Evolutionary conservation across 2,797 vertebrate genomes (phyloP), one percentile per base, ranked within the genome.

Genomic region (Apogon hyalosoma): DNA sequence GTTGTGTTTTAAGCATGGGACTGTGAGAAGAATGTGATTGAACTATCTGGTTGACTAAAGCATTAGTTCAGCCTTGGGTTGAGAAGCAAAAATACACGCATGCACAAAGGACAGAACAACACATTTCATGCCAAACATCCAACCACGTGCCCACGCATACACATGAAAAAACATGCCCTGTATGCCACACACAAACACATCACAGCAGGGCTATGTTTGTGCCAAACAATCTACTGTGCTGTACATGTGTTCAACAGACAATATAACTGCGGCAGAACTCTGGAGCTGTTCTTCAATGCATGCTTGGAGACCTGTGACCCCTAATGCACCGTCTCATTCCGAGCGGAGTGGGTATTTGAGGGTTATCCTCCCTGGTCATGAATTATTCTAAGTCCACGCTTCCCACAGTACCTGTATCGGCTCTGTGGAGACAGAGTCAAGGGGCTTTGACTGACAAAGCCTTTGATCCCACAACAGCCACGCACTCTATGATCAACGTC

Each of bases 361-460:
- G 66, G 67, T 73, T 71, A 66, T 77, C 64, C 65, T 85, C 77
- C 64, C 43, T 38, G 40, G 78, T 81, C 88, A 86, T 90, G 87
- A 91, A 92, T 91, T 90, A 93, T 93, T 93, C 84, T 56, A 69
- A 38, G 43, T 75, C 75, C 68, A 61, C 47, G 74, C 63, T 69
- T 88, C 70, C 65, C 73, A 54, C 65, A 83, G 75, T 78, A 90
- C 86, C 84, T 88, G 78, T 64, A 82, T 83, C 60, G n/a, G 77
- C 74, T 87, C 70, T 81, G 79, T 40, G 6, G 79, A 90, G 74
- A 74, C 77, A n/a, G 78, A 90, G 88, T 86, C 77, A 69, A 83
- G 83, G 85, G 84, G 86, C 83, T 92, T 89, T 90, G 88, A 88
- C 90, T 81, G 88, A 92, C 90, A 92, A 92, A 93, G 88, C 91